Percentiles rank a stretch among this genome's conserved stretches.
phyloP scores from a whole-genome alignment of 2,113 vertebrate genomes.

The Leucosticte australis region DNA sequence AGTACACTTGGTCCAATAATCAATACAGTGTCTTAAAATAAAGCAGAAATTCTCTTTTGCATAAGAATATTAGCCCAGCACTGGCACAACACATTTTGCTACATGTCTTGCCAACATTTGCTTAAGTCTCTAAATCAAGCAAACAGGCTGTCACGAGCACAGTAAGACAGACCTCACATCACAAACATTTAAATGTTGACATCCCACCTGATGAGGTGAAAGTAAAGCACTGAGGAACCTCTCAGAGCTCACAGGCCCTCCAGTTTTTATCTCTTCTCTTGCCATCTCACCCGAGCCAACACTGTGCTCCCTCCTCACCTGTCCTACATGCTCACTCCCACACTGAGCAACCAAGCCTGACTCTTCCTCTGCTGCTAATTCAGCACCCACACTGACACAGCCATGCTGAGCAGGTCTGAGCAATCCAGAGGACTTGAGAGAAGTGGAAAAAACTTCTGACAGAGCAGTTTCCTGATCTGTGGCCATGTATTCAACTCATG shows the following conservation, averaged over 20 bases:
- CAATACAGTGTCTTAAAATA: not conserved
- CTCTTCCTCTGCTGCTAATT: not conserved
- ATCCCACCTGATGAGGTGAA: not conserved
- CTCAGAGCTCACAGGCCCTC: not conserved
- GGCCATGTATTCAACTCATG: not conserved
- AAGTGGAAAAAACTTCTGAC: not conserved
- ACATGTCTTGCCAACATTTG: not conserved
- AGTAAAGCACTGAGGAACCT: not conserved
- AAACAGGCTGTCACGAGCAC: not conserved
- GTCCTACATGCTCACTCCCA: not conserved
- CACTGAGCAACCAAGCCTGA: not conserved
- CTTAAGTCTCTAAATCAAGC: not conserved
- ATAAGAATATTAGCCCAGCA: not conserved
- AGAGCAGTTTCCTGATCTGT: not conserved
- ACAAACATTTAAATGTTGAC: not conserved
- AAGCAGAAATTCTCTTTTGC: not conserved
- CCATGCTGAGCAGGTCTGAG: not conserved
- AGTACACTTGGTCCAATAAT: not conserved
- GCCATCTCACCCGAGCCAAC: not conserved
- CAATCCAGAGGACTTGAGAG: not conserved
- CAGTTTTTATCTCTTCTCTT: not conserved
- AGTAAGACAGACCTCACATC: rapidly evolving
- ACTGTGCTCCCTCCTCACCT: not conserved
- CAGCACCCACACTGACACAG: not conserved
- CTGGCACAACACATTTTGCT: not conserved